Percentiles rank a stretch among this genome's conserved stretches.
Conservation (phyloP, 2,888 invertebrate genomes). For the Campoletis raptor region DNA sequence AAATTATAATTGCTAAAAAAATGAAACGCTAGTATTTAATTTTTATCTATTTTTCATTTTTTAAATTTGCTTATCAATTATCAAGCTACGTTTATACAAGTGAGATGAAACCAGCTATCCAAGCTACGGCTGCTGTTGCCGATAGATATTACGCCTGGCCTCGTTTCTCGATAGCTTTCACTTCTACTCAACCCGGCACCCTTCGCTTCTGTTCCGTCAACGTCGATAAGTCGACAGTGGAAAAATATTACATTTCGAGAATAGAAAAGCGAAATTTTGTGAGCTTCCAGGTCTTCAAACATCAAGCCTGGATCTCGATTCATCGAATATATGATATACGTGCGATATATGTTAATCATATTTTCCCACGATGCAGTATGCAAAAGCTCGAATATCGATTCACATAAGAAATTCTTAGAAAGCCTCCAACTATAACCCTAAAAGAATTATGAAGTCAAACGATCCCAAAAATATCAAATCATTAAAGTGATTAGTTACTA, state of each 20-base stretch:
- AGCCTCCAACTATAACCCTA: not conserved
- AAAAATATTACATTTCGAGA: slow-evolving; percentile 61
- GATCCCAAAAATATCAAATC: not conserved
- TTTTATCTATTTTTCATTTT: not conserved
- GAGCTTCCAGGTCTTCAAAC: not conserved
- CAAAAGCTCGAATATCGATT: not conserved
- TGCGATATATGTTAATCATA: not conserved
- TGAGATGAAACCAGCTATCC: slow-evolving; percentile 53
- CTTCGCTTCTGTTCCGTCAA: slow-evolving; percentile 27
- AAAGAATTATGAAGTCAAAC: not conserved
- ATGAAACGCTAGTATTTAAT: not conserved
- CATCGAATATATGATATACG: not conserved
- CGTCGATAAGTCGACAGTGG: slow-evolving; percentile 62
- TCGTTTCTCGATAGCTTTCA: slow-evolving; percentile 62
- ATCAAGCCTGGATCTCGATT: not conserved
- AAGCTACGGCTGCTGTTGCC: slow-evolving; percentile 48
- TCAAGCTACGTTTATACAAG: slow-evolving; percentile 7
- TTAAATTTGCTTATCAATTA: slow-evolving; percentile 3
- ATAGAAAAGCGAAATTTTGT: slow-evolving; percentile 26
- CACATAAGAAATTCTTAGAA: not conserved
- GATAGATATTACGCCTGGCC: slow-evolving; percentile 64
- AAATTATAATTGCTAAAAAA: not conserved
- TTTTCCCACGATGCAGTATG: not conserved
- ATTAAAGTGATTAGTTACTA: not conserved
- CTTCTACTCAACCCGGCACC: slow-evolving; percentile 42